A percentile compares a stretch with the other conserved stretches of the same genome.
Conservation (phyloP, 2,797 vertebrate species). For the Crocodylus rhombifer region DNA sequence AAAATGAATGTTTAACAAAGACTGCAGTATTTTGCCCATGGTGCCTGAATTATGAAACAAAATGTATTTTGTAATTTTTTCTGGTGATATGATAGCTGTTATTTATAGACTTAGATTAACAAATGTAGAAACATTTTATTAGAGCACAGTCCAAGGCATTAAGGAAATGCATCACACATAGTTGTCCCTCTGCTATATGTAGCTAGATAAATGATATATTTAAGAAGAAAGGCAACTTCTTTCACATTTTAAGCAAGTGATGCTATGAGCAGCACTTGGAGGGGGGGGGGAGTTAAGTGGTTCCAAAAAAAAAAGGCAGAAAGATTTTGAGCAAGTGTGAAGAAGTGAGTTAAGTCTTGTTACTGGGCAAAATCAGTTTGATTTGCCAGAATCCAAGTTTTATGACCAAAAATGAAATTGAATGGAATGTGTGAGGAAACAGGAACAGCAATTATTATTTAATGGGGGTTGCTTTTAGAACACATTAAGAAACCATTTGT, state of each 20-base stretch:
- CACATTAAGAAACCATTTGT: slow-evolving; percentile 35
- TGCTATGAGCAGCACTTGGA: background rate
- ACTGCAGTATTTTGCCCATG: background rate
- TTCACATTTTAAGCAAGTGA: background rate
- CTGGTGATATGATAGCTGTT: background rate
- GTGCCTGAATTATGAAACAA: background rate
- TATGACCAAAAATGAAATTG: slow-evolving; percentile 75
- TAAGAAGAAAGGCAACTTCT: background rate
- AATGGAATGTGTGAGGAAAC: slow-evolving; percentile 69
- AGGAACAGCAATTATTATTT: slow-evolving; percentile 28
- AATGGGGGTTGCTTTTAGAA: slow-evolving; percentile 13
- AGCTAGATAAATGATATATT: background rate
- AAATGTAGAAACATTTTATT: background rate
- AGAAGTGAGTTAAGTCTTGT: background rate
- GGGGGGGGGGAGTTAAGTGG: background rate
- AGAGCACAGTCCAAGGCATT: background rate
- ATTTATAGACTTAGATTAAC: background rate
- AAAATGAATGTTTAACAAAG: background rate
- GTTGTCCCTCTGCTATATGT: background rate
- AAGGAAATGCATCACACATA: background rate
- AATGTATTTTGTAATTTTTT: background rate
- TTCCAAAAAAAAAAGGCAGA: background rate
- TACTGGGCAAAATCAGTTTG: background rate
- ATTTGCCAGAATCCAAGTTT: slow-evolving; percentile 31
- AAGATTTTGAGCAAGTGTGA: background rate